Percentiles rank a stretch among this genome's conserved stretches.
Evolutionary conservation across 2,113 vertebrate species (phyloP).

Genomic region (Otis tarda): DNA sequence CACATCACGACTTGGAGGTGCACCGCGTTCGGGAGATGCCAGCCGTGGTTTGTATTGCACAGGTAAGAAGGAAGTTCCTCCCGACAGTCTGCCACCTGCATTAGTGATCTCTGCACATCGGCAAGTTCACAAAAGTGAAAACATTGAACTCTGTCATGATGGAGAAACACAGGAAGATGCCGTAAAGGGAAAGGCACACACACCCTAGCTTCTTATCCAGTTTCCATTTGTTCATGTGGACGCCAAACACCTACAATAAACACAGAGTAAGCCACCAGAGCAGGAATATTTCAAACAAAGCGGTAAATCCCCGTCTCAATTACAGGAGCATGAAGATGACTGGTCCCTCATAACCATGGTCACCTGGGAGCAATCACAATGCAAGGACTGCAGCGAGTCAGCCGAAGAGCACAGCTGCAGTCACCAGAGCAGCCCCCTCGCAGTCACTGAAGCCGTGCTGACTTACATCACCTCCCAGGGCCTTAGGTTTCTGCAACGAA

Average conservation of each 20-base stretch:
- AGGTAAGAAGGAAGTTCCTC: conserved; percentile 70
- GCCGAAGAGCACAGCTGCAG: background rate
- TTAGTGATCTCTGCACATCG: conserved; percentile 91
- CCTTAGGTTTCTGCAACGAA: background rate
- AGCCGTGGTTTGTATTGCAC: conserved; percentile 80
- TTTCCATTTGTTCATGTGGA: conserved; percentile 96
- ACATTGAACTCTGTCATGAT: conserved; percentile 99
- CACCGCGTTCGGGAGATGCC: conserved; percentile 39
- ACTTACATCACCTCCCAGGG: background rate
- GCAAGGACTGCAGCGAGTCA: background rate
- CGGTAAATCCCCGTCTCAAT: background rate
- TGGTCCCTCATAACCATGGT: background rate
- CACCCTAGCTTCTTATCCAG: conserved; percentile 91
- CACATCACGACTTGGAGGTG: conserved; percentile 26
- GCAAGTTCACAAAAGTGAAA: conserved; percentile 98
- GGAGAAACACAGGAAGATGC: conserved; percentile 97
- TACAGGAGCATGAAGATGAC: background rate
- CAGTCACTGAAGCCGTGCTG: background rate
- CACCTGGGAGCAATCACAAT: background rate
- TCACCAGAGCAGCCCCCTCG: background rate
- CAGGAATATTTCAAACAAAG: background rate
- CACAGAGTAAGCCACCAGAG: conserved; percentile 18
- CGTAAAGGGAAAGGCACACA: conserved; percentile 88
- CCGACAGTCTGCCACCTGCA: conserved; percentile 24
- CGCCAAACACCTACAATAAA: conserved; percentile 86